Percentiles rank a stretch among this genome's conserved stretches.
Evolutionary conservation across 2,113 vertebrate species (phyloP).

Genomic region (Beaufortia kweichowensis): DNA sequence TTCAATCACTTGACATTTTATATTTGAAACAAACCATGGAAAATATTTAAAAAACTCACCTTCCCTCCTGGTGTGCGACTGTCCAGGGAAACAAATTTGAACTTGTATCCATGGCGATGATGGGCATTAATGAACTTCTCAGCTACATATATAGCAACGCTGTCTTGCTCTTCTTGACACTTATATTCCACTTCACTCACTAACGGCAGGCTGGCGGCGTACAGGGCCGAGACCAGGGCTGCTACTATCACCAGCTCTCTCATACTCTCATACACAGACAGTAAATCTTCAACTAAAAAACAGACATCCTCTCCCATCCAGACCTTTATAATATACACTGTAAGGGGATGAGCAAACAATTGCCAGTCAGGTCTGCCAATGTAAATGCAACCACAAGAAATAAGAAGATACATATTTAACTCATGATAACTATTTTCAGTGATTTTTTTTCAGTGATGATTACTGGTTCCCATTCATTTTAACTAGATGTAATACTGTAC

Average conservation of each 20-base stretch:
- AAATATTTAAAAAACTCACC: too few species aligned
- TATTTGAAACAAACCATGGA: too few species aligned
- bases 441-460: neutral
- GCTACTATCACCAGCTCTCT: conserved; percentile 43
- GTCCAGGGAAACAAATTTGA: conserved; percentile 34
- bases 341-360: conserved; percentile 43
- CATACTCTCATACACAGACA: conserved; percentile 54
- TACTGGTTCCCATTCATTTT: neutral
- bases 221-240: conserved; percentile 30
- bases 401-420: conserved; percentile 5
- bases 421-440: neutral
- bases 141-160: neutral
- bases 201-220: neutral
- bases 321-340: conserved; percentile 40
- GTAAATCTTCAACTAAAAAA: conserved; percentile 9
- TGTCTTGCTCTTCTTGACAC: conserved; percentile 19
- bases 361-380: conserved; percentile 35
- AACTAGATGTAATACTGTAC: too few species aligned
- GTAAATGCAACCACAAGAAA: conserved; percentile 27
- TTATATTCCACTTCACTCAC: neutral
- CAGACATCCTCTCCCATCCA: neutral
- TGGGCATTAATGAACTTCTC: conserved; percentile 54
- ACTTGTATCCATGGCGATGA: conserved; percentile 67
- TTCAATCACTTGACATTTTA: too few species aligned
- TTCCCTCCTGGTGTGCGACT: conserved; percentile 29